Base-by-base conservation (phyloP, 2,888 invertebrate genomes). In the Cheilosia scutellata region DNA sequence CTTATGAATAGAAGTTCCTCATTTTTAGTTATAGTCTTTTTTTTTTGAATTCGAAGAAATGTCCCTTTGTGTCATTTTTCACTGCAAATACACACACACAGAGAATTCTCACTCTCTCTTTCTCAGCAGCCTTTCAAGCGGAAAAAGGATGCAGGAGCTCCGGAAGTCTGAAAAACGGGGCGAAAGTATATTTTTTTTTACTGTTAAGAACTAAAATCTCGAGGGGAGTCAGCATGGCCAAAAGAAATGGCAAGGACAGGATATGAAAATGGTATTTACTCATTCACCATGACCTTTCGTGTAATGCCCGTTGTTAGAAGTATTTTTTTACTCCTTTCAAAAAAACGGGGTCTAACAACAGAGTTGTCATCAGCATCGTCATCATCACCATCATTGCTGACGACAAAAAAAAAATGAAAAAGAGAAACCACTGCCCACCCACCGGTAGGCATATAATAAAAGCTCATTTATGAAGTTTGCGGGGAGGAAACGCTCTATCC, bases 61-160 rank as follows among this genome's bases (percentile, higher is more conserved):
- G 84, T 71, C 75, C 51, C 47, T 84, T 84, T 84, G 65, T 76
- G 75, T 84, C 65, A 79, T 79, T 79, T 79, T 84, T 79, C 79
- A 84, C 58, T 79, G 60, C 79, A 60, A 63, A 78, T 57, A 60
- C 53, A 66, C 72, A 44, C 29, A 44, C 60, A 44, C 29, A 31
- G 20, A 42, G 25, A 37, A 33, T 51, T 11, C 65, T 5, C 16
- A 9, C 5, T 13, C 25, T 5, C 27, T 51, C 11, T 13, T 51
- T 51, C 49, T 42, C 20, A 9, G 51, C 40, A 65, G 71, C 53
- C 53, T 55, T 51, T 79, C 47, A 37, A 71, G 75, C 42, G 60
- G 74, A 79, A 80, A 84, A 75, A 51, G 71, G 83, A 84, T 84
- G 70, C 74, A 72, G 42, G 57, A 74, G 68, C 78, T 79, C 68